Evolutionary conservation across 1,140 invertebrate species (phyloP).

Genomic region (Agraylea sexmaculata): DNA sequence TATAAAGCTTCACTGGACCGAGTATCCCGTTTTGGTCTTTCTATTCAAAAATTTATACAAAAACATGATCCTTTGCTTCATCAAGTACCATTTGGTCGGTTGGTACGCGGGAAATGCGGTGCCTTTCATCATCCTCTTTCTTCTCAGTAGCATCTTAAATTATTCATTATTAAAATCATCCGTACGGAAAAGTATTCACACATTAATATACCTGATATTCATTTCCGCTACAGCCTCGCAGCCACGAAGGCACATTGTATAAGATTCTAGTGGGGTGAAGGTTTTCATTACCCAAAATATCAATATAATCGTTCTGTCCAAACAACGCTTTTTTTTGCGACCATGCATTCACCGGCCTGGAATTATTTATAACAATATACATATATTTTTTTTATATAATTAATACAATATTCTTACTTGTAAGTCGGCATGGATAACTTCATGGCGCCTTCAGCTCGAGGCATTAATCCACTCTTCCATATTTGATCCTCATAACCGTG

Average conservation of each 20-base stretch:
- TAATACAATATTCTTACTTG: constrained; percentile 25
- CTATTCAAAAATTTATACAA: constrained; percentile 66
- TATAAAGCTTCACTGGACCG: constrained; percentile 31
- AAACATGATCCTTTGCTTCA: constrained; percentile 60
- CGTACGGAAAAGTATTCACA: neutral
- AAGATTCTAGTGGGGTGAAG: constrained; percentile 72
- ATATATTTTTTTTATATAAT: neutral
- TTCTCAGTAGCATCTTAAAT: constrained; percentile 54
- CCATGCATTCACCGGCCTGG: constrained; percentile 62
- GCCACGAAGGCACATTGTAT: constrained; percentile 75
- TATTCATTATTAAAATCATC: neutral
- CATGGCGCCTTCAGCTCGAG: constrained; percentile 41
- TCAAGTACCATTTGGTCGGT: constrained; percentile 64
- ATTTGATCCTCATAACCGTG: constrained; percentile 61
- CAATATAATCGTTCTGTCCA: constrained; percentile 95
- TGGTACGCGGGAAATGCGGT: constrained; percentile 45
- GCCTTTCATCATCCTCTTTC: constrained; percentile 50
- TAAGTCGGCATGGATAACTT: constrained; percentile 57
- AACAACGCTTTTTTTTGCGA: constrained; percentile 63
- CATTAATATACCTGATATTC: constrained; percentile 53
- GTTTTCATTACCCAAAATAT: constrained; percentile 75
- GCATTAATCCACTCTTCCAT: constrained; percentile 53
- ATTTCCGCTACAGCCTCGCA: constrained; percentile 76
- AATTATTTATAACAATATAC: constrained; percentile 17
- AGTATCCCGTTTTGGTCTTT: constrained; percentile 59